These are phyloP conservation scores for Ladona fulva DNA, from an alignment of 1,140 invertebrate genomes.

Conservation along the genomic window DNA sequence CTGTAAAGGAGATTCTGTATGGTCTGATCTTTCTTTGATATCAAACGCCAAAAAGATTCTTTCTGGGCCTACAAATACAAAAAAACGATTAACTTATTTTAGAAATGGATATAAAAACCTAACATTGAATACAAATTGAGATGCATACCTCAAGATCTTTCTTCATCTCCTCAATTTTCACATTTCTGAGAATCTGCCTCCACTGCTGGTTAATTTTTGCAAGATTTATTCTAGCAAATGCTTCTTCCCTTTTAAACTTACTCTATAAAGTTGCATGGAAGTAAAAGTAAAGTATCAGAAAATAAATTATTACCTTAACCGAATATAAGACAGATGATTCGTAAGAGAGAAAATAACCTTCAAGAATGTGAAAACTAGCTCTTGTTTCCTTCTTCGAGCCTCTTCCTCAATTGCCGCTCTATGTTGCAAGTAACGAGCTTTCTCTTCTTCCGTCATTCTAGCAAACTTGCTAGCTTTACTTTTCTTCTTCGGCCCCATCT, in stretches of 20 bases:
- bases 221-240: slow-evolving; percentile 62
- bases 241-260: slow-evolving; percentile 68
- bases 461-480: slow-evolving; percentile 62
- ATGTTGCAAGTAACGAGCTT: slow-evolving; percentile 64
- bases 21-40: slow-evolving; percentile 54
- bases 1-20: slow-evolving; percentile 52
- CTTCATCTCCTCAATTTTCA: slow-evolving; percentile 62
- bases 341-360: slow-evolving; percentile 49
- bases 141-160: slow-evolving; percentile 48
- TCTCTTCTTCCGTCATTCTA: slow-evolving; percentile 72
- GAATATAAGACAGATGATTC: too few species aligned
- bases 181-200: slow-evolving; percentile 60
- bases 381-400: slow-evolving; percentile 59
- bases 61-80: slow-evolving; percentile 42
- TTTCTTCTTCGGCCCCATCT: slow-evolving; percentile 52
- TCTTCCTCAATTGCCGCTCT: slow-evolving; percentile 69
- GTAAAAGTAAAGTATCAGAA: too few species aligned
- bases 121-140: slow-evolving; percentile 18
- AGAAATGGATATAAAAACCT: slow-evolving; percentile 18
- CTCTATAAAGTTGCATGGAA: slow-evolving; percentile 41
- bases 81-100: slow-evolving; percentile 14
- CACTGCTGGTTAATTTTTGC: slow-evolving; percentile 77
- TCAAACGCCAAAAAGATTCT: slow-evolving; percentile 45
- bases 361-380: slow-evolving; percentile 63
- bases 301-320: slow-evolving; percentile 12